Conservation (phyloP, 1,140 invertebrate species). For the Dinothrombium tinctorium region DNA sequence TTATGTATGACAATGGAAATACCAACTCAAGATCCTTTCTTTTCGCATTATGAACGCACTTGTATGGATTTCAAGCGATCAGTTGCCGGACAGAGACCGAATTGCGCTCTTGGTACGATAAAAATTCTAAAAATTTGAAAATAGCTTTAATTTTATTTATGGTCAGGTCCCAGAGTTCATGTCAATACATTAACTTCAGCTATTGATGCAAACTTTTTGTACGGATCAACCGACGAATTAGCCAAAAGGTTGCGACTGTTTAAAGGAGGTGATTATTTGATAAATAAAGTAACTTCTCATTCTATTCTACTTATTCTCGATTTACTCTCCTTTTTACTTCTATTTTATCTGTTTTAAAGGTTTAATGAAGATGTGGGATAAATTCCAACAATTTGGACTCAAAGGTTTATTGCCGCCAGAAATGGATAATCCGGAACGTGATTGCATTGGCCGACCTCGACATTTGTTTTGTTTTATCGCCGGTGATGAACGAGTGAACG, state of each 20-base stretch:
- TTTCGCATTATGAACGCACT: constrained; percentile 25
- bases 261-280: constrained; percentile 18
- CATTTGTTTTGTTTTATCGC: constrained; percentile 43
- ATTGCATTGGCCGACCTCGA: constrained; percentile 47
- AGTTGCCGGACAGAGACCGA: constrained; percentile 23
- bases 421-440: constrained; percentile 65
- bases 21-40: no score
- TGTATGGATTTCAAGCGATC: constrained; percentile 25
- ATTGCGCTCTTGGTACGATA: constrained; percentile 28
- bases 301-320: not conserved
- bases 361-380: constrained; percentile 13
- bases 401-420: constrained; percentile 68
- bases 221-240: constrained; percentile 23
- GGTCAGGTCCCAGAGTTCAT: constrained; percentile 24
- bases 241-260: constrained; percentile 24
- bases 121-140: no score
- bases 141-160: not conserved
- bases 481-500: constrained; percentile 27
- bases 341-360: constrained; percentile 5
- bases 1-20: no score
- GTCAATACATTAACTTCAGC: constrained; percentile 25
- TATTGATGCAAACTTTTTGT: constrained; percentile 29
- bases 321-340: not conserved
- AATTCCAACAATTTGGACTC: constrained; percentile 53
- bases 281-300: not conserved